Base-by-base conservation (phyloP, 2,888 invertebrate species). In the Hofmannophila pseudospretella region DNA sequence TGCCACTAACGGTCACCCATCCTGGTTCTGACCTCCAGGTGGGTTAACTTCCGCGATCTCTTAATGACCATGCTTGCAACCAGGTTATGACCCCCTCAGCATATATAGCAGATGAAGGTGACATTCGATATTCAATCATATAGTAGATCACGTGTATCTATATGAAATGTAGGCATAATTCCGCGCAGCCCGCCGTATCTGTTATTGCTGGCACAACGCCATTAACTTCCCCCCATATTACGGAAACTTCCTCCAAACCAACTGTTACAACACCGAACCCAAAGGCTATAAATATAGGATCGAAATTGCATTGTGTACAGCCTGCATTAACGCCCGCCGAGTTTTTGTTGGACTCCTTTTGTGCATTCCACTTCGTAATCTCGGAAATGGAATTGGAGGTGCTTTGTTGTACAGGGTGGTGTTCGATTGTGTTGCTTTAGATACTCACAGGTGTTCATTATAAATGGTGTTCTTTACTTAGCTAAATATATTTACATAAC, bases 191-290 rank as follows among this genome's bases (percentile, higher is more conserved):
- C 50, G 41, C 23, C 45, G 54, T 55, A 57, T 58, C 53, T 61
- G 63, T 60, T 66, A 64, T 70, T 68, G 66, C 66, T 76, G 76
- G 76, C 76, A 56, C 48, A 36, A 45, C 44, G 74, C 76, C 76
- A 77, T 71, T 64, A 67, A 55, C 57, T 62, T 54, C 62, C 39
- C 55, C 47, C 60, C 65, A 62, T 75, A 75, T 76, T 74, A 71
- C 63, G 61, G 66, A 72, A 78, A 75, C 67, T 76, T 71, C 59
- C 56, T 51, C 52, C 44, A 46, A 52, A 54, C 47, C 42, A 49
- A 47, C 50, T 51, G 56, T 51, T 58, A 47, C 58, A 38, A 65
- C 58, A 69, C 61, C 63, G 59, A 60, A 65, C 70, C 58, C 58
- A 68, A 68, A 55, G 14, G 11, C 38, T 19, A 38, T 32, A 46